Percentiles rank a stretch among this genome's conserved stretches.
Evolutionary conservation across 2,888 invertebrate genomes (phyloP).

Genomic region (Rosalia funebris): DNA sequence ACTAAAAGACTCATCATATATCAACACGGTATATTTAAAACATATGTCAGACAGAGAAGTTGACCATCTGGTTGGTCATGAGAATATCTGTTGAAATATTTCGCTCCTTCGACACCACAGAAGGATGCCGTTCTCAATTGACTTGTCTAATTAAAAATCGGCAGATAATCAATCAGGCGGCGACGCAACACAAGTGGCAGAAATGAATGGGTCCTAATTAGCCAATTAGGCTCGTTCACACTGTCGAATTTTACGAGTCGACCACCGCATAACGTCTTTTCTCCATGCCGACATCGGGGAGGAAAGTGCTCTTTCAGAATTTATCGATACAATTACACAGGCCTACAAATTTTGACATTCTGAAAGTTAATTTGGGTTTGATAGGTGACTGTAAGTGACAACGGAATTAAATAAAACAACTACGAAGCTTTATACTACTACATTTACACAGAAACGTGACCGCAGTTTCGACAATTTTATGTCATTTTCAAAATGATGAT

Average conservation of each 20-base stretch:
- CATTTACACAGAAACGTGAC: too few relatives aligned
- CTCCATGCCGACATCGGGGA: conserved; percentile 35
- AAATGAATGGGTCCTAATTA: conserved; percentile 47
- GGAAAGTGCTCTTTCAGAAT: background rate
- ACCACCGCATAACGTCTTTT: conserved; percentile 32
- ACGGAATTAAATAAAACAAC: too few relatives aligned
- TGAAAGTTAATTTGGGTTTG: too few relatives aligned
- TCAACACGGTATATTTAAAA: conserved; percentile 23
- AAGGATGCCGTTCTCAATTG: conserved; percentile 28
- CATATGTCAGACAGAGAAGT: conserved; percentile 9
- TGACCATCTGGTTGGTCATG: conserved; percentile 14
- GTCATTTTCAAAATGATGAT: too few relatives aligned
- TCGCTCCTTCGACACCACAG: conserved; percentile 16
- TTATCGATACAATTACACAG: too few relatives aligned
- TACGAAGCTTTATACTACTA: too few relatives aligned
- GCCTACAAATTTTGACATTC: too few relatives aligned
- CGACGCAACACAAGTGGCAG: conserved; percentile 25
- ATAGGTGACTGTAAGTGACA: too few relatives aligned
- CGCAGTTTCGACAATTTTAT: too few relatives aligned
- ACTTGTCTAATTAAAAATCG: conserved; percentile 50
- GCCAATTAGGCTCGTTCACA: conserved; percentile 56
- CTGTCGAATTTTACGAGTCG: conserved; percentile 53
- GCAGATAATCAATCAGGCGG: conserved; percentile 50
- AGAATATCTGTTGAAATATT: conserved; percentile 15
- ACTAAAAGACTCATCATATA: too few relatives aligned